A percentile compares a stretch with the other conserved stretches of the same genome.
phyloP scores from a whole-genome alignment of 2,888 invertebrate species.

The Lacanobia wlatinum region DNA sequence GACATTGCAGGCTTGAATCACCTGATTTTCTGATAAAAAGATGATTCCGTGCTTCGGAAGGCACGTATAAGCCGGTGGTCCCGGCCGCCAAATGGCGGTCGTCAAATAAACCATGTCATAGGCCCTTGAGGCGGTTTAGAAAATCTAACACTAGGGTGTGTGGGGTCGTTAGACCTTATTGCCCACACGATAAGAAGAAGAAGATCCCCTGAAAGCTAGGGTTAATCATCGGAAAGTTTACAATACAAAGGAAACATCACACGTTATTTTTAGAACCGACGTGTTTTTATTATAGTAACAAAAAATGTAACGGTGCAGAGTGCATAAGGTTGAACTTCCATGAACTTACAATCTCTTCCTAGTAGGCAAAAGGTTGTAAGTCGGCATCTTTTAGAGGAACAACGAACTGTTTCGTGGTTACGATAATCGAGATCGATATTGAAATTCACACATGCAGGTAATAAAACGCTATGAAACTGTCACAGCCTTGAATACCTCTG shows the following conservation, averaged over 20 bases:
- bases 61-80: no score
- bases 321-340: slow-evolving; percentile 70
- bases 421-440: slow-evolving; percentile 43
- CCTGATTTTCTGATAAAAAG: no score
- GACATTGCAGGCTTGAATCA: no score
- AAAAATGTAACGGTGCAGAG: slow-evolving; percentile 31
- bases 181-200: no score
- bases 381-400: slow-evolving; percentile 54
- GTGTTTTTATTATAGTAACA: slow-evolving; percentile 28
- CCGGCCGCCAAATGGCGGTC: no score
- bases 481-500: no score
- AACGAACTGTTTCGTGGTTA: slow-evolving; percentile 48
- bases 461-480: slow-evolving; percentile 14
- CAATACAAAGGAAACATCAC: neutral
- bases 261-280: slow-evolving; percentile 41
- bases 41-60: no score
- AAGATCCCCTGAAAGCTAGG: no score
- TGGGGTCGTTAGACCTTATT: no score
- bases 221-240: neutral
- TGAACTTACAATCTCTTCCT: slow-evolving; percentile 84
- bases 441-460: slow-evolving; percentile 20
- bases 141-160: no score
- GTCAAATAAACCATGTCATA: no score
- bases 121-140: no score
- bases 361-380: slow-evolving; percentile 64